phyloP scores from a whole-genome alignment of 2,797 vertebrate genomes.

The Rhinoraja longicauda region DNA sequence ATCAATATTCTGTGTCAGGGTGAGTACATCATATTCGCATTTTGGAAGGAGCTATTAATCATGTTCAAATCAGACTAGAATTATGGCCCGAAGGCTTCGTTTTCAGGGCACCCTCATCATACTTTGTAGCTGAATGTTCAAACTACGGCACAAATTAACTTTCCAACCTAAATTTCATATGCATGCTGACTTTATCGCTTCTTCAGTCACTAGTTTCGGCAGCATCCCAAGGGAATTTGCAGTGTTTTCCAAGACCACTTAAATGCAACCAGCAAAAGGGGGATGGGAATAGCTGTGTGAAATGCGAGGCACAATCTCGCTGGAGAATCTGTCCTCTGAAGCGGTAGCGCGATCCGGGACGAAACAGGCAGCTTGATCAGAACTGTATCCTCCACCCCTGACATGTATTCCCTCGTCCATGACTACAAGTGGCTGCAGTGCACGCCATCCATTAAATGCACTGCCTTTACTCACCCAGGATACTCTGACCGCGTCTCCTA shows the following conservation, averaged over 20 bases:
- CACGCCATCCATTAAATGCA: too few species aligned
- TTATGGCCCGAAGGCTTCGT: conserved; percentile 33
- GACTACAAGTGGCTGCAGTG: too few species aligned
- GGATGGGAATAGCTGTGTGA: neutral
- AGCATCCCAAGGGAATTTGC: neutral
- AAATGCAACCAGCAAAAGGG: neutral
- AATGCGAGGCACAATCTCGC: neutral
- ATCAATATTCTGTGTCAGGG: conserved; percentile 36
- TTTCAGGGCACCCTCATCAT: conserved; percentile 38
- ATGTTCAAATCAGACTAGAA: conserved; percentile 38
- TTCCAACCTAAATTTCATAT: conserved; percentile 36
- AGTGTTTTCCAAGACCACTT: conserved; percentile 22
- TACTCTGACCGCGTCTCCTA: too few species aligned
- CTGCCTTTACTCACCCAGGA: too few species aligned
- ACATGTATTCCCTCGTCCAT: too few species aligned
- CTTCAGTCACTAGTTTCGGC: conserved; percentile 32
- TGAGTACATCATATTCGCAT: conserved; percentile 39
- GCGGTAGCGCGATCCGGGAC: neutral
- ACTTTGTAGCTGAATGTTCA: conserved; percentile 26
- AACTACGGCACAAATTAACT: conserved; percentile 38
- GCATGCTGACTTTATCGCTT: conserved; percentile 36
- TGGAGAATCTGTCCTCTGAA: neutral
- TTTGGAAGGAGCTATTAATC: conserved; percentile 38
- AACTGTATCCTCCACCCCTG: too few species aligned
- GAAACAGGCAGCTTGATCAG: too few species aligned